These are phyloP conservation scores for Caenorhabditis wallacei DNA, from an alignment of 2,888 invertebrate species.

Conservation along the genomic window DNA sequence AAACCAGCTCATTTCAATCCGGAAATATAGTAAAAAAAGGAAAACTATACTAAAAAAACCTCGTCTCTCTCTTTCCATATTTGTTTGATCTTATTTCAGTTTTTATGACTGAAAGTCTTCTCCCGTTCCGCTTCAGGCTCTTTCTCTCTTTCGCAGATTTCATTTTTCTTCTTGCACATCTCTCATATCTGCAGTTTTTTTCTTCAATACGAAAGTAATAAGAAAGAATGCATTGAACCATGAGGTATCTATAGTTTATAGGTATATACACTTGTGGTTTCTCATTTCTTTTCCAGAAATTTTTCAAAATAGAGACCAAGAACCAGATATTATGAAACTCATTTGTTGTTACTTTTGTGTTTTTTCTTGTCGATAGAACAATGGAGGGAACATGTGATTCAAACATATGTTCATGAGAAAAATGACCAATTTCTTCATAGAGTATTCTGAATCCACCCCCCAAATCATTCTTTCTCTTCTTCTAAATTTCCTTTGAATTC, in stretches of 20 bases:
- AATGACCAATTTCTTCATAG: constrained; percentile 23
- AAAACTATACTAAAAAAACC: constrained; percentile 13
- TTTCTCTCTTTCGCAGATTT: too few relatives aligned
- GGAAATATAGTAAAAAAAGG: not conserved
- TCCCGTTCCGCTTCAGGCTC: constrained; percentile 8
- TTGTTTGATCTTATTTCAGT: constrained; percentile 24
- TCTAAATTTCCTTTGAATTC: not conserved
- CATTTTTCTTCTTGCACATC: too few relatives aligned
- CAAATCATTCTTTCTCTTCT: not conserved
- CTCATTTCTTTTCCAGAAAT: not conserved
- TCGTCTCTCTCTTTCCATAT: constrained; percentile 4
- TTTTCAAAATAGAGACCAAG: constrained; percentile 3
- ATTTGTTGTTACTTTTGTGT: constrained; percentile 11
- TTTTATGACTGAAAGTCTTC: constrained; percentile 31
- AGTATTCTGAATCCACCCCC: constrained; percentile 13
- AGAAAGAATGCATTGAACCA: constrained; percentile 24
- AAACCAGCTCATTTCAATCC: not conserved
- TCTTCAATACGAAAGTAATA: not conserved
- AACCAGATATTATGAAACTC: constrained; percentile 32
- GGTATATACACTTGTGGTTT: not conserved
- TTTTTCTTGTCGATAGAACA: constrained; percentile 4
- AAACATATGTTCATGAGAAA: constrained; percentile 24
- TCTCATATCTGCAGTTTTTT: too few relatives aligned
- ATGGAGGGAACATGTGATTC: constrained; percentile 22
- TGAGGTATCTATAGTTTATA: constrained; percentile 9